A percentile compares a stretch with the other conserved stretches of the same genome.
phyloP scores from a whole-genome alignment of 2,797 vertebrate species.

The Smutsia temminckii region DNA sequence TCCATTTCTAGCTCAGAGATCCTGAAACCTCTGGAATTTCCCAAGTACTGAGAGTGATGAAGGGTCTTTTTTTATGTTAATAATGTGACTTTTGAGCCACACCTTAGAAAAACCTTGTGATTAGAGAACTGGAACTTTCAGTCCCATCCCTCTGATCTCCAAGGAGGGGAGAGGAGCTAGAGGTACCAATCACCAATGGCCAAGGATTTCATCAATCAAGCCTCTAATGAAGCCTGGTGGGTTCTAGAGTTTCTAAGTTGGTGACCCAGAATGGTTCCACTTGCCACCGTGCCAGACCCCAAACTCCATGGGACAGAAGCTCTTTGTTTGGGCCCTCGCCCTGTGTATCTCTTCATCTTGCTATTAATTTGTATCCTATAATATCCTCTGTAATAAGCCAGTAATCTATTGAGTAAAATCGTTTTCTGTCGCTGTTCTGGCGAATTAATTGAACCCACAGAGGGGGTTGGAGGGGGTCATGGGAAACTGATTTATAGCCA shows the following conservation, averaged over 20 bases:
- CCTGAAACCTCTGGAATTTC: neutral
- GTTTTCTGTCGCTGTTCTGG: neutral
- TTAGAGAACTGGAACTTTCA: neutral
- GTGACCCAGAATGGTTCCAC: neutral
- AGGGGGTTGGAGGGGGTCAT: neutral
- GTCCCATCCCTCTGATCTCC: neutral
- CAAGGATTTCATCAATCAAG: neutral
- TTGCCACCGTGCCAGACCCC: neutral
- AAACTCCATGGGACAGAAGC: neutral
- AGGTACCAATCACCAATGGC: neutral
- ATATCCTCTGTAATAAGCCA: neutral
- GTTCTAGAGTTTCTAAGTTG: neutral
- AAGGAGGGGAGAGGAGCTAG: neutral
- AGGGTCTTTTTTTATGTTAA: neutral
- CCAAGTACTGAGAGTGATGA: neutral
- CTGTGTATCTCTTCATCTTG: neutral
- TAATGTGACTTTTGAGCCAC: neutral
- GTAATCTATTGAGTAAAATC: neutral
- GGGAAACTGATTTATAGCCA: neutral
- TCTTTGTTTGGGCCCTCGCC: neutral
- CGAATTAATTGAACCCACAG: neutral
- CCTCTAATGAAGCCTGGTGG: neutral
- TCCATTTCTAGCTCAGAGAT: neutral
- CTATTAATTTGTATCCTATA: neutral
- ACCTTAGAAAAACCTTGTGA: neutral